Evolutionary conservation across 2,113 vertebrate genomes (phyloP).

Genomic region (Bolborhynchus lineola): DNA sequence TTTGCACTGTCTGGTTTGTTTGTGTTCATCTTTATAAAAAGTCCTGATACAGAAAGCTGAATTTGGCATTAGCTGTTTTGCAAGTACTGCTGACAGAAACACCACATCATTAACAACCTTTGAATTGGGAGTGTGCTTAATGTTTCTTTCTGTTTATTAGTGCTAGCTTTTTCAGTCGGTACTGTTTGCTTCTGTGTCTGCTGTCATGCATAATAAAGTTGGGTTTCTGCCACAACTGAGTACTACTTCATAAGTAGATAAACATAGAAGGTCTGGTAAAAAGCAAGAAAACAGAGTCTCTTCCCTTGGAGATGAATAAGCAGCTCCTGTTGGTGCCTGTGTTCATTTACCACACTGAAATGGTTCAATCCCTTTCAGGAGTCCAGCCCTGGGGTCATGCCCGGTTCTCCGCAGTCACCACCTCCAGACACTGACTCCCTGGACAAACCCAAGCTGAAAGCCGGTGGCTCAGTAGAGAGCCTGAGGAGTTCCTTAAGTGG

Average conservation of each 20-base stretch:
- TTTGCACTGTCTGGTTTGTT: neutral
- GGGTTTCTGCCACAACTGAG: neutral
- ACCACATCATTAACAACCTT: neutral
- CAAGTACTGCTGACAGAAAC: neutral
- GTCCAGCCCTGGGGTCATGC: conserved; percentile 84
- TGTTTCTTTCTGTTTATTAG: neutral
- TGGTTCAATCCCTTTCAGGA: conserved; percentile 63
- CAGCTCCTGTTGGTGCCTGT: neutral
- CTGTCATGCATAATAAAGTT: neutral
- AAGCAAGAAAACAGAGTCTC: neutral
- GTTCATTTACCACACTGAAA: neutral
- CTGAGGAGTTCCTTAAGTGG: conserved; percentile 95
- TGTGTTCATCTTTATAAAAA: neutral
- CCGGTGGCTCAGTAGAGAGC: conserved; percentile 94
- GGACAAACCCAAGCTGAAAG: conserved; percentile 96
- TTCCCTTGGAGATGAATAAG: neutral
- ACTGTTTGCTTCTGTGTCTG: neutral
- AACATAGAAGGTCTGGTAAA: neutral
- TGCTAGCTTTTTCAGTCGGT: neutral
- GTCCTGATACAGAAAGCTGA: neutral
- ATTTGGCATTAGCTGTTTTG: neutral
- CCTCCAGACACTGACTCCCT: conserved; percentile 82
- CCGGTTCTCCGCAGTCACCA: conserved; percentile 80
- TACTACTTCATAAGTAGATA: neutral
- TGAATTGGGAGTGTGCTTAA: neutral